Percentiles rank a stretch among this genome's conserved stretches.
phyloP scores from a whole-genome alignment of 1,140 invertebrate genomes.

The Diorhabda elongata region DNA sequence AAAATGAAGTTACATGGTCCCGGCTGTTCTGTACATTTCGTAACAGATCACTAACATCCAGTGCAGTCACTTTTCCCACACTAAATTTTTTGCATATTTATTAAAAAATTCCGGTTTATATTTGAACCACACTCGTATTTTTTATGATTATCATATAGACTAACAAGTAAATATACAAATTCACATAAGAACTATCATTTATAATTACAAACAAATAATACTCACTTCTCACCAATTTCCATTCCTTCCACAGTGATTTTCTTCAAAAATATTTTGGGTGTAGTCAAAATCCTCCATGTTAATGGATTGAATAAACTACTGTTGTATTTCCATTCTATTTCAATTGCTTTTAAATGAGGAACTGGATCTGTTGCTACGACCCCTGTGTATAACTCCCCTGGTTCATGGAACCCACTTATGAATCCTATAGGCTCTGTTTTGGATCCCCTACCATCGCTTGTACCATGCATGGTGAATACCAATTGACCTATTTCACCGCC shows the following conservation, averaged over 20 bases:
- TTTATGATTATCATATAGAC: too few species aligned
- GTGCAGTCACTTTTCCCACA: too few species aligned
- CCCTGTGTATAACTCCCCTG: slow-evolving; percentile 59
- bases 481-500: slow-evolving; percentile 75
- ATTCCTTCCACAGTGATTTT: slow-evolving; percentile 67
- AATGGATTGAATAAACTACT: slow-evolving; percentile 75
- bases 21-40: too few species aligned
- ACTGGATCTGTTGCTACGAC: slow-evolving; percentile 65
- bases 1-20: too few species aligned
- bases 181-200: neutral
- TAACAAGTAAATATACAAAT: neutral
- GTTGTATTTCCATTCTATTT: slow-evolving; percentile 73
- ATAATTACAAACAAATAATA: slow-evolving; percentile 10
- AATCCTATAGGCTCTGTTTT: slow-evolving; percentile 35
- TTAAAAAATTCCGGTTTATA: too few species aligned
- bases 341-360: slow-evolving; percentile 58
- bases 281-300: slow-evolving; percentile 72
- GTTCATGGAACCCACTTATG: slow-evolving; percentile 59
- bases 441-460: slow-evolving; percentile 39
- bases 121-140: too few species aligned
- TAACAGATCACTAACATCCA: too few species aligned
- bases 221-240: slow-evolving; percentile 61
- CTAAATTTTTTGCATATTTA: too few species aligned
- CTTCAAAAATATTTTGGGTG: slow-evolving; percentile 66
- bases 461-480: slow-evolving; percentile 62